Evolutionary conservation across 2,113 vertebrate species (phyloP).

Genomic region (Cygnus buccinator): DNA sequence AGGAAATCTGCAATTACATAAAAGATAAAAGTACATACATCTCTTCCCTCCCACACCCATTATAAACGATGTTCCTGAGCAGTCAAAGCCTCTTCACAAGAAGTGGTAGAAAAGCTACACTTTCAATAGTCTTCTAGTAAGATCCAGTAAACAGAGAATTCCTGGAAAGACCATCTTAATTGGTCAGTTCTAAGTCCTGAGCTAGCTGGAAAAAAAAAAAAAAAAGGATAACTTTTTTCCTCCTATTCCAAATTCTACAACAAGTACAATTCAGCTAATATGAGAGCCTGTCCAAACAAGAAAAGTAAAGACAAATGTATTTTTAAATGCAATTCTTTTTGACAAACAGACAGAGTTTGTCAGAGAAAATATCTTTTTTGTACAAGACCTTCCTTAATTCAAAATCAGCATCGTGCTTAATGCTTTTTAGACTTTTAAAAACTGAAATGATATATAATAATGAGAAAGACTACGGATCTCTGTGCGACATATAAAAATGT

Average conservation of each 20-base stretch:
- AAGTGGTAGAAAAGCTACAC: background rate
- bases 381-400: background rate
- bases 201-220: background rate
- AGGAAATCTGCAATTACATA: background rate
- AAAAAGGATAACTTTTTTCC: background rate
- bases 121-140: background rate
- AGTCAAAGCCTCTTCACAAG: background rate
- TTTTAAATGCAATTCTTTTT: background rate
- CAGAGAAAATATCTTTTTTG: background rate
- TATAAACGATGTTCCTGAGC: background rate
- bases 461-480: slow-evolving; percentile 19
- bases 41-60: background rate
- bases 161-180: background rate
- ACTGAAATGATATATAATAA: background rate
- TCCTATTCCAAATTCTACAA: background rate
- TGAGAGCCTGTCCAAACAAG: background rate
- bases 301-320: background rate
- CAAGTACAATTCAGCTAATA: background rate
- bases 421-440: slow-evolving; percentile 33
- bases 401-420: background rate
- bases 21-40: background rate
- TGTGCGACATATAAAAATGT: slow-evolving; percentile 30
- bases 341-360: background rate
- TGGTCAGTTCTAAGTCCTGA: background rate
- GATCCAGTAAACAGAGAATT: background rate